Percentiles rank a stretch among this genome's conserved stretches.
Conservation (phyloP, 2,113 vertebrate species). For the Myxocyprinus asiaticus region DNA sequence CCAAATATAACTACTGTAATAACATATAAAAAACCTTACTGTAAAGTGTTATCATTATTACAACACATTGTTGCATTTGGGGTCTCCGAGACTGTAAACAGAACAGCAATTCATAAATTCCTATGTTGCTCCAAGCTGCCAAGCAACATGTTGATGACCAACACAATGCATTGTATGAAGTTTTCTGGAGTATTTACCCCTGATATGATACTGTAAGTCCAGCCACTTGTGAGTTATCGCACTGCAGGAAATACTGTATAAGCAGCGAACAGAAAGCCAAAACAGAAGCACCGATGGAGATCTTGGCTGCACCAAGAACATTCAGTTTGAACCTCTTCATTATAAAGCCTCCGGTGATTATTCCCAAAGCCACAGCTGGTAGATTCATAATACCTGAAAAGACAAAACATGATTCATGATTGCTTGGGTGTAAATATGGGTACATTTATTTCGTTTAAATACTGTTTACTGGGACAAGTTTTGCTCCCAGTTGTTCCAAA, state of each 20-base stretch:
- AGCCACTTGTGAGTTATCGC: constrained; percentile 83
- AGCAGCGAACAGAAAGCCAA: constrained; percentile 78
- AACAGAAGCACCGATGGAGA: constrained; percentile 71
- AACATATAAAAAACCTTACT: too few relatives aligned
- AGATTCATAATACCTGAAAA: constrained; percentile 86
- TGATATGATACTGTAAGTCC: constrained; percentile 86
- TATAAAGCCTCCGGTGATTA: constrained; percentile 87
- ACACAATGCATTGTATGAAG: not conserved
- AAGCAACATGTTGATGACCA: not conserved
- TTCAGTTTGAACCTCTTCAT: constrained; percentile 86
- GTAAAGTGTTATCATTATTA: too few relatives aligned
- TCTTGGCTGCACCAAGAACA: constrained; percentile 80
- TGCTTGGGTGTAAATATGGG: not conserved
- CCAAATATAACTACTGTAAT: too few relatives aligned
- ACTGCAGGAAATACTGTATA: constrained; percentile 79
- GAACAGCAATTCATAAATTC: too few relatives aligned
- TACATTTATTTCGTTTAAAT: too few relatives aligned
- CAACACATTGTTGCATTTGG: too few relatives aligned
- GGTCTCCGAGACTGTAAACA: too few relatives aligned
- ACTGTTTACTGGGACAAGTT: too few relatives aligned
- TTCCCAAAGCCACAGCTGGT: constrained; percentile 89
- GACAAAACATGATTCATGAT: not conserved
- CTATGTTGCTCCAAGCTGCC: not conserved
- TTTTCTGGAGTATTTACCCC: constrained; percentile 74
- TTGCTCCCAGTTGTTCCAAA: too few relatives aligned